These are phyloP conservation scores for Acleris cristana DNA, from an alignment of 2,888 invertebrate species.

Conservation along the genomic window DNA sequence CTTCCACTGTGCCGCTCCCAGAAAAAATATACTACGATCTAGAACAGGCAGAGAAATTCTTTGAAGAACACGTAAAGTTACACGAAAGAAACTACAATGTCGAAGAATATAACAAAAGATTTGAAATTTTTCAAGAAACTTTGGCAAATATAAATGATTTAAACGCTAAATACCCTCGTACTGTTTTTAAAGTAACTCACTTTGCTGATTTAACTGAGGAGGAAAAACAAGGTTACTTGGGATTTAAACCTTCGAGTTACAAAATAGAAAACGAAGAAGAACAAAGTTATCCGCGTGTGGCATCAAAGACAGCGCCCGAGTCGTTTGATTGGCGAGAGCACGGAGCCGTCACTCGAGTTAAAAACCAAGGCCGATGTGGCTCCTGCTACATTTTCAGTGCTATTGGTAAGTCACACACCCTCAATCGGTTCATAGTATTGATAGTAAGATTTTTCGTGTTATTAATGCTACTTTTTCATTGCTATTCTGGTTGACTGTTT, in stretches of 20 bases:
- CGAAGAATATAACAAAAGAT: slow-evolving; percentile 6
- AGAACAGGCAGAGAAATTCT: neutral
- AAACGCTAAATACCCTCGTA: neutral
- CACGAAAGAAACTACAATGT: slow-evolving; percentile 2
- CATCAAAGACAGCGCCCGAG: slow-evolving; percentile 22
- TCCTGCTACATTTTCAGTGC: slow-evolving; percentile 88
- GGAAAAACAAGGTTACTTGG: neutral
- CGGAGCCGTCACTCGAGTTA: slow-evolving; percentile 90
- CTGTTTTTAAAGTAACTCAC: neutral
- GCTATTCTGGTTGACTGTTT: too few species aligned
- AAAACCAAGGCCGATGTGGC: slow-evolving; percentile 91
- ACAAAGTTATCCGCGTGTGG: neutral
- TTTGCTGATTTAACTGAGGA: slow-evolving; percentile 13
- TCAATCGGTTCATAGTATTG: too few species aligned
- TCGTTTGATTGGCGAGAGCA: slow-evolving; percentile 87
- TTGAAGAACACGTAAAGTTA: slow-evolving; percentile 2
- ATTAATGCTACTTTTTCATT: too few species aligned
- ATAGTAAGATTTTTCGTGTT: too few species aligned
- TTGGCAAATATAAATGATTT: slow-evolving; percentile 2
- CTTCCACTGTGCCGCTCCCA: neutral
- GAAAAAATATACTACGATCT: slow-evolving; percentile 2
- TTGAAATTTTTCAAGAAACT: slow-evolving; percentile 8
- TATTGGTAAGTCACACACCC: slow-evolving; percentile 20
- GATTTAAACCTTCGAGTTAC: neutral
- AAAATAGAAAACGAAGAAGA: neutral